Evolutionary conservation across 2,113 vertebrate genomes (phyloP).

Genomic region (Pseudorhombus dupliciocellatus): DNA sequence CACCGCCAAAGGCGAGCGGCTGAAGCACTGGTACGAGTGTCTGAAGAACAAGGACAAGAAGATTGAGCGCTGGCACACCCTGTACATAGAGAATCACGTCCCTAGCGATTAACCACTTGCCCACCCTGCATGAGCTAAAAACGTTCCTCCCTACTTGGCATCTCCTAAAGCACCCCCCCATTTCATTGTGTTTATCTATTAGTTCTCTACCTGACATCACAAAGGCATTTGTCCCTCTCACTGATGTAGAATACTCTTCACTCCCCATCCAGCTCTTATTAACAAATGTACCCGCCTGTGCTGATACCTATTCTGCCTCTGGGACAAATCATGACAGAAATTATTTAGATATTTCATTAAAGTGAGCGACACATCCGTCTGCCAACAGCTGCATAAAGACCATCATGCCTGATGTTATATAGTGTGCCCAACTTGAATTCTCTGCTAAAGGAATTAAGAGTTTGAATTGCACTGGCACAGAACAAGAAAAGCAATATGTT

Average conservation of each 20-base stretch:
- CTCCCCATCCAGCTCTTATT: constrained; percentile 12
- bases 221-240: constrained; percentile 10
- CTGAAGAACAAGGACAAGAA: constrained; percentile 99
- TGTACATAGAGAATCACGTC: constrained; percentile 89
- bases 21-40: constrained; percentile 99
- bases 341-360: constrained; percentile 40
- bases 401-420: constrained; percentile 29
- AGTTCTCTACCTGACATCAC: constrained; percentile 24
- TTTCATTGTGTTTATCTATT: constrained; percentile 34
- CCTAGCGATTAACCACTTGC: constrained; percentile 85
- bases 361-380: constrained; percentile 31
- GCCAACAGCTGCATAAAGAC: constrained; percentile 40
- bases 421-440: constrained; percentile 26
- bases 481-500: constrained; percentile 70
- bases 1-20: constrained; percentile 93
- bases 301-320: constrained; percentile 51
- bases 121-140: constrained; percentile 31
- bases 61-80: constrained; percentile 97
- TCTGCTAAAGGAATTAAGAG: constrained; percentile 24
- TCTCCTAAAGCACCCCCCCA: constrained; percentile 20
- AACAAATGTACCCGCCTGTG: constrained; percentile 42
- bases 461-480: constrained; percentile 53
- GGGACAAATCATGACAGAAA: constrained; percentile 39
- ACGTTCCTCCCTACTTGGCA: constrained; percentile 23
- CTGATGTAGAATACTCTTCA: constrained; percentile 17